Conservation (phyloP, 1,140 invertebrate species). For the Macrobrachium nipponense region DNA sequence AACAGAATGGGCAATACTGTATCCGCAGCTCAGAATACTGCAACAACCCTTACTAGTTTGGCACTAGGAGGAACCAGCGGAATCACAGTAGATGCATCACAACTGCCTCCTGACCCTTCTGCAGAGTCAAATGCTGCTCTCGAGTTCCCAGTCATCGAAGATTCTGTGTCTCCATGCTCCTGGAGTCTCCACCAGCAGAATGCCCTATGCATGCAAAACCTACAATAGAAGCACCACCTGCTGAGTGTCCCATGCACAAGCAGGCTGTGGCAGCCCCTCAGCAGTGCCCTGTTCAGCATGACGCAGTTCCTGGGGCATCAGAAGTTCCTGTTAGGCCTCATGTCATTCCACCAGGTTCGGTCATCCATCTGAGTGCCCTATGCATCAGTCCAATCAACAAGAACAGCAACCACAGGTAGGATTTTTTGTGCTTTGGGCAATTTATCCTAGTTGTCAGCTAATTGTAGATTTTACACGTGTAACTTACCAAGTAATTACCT, state of each 20-base stretch:
- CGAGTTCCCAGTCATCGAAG: too few species aligned
- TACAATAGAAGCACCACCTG: neutral
- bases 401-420: constrained; percentile 25
- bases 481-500: too few species aligned
- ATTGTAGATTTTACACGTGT: neutral
- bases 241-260: constrained; percentile 16
- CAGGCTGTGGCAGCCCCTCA: neutral
- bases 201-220: neutral
- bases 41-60: constrained; percentile 37
- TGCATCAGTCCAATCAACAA: constrained; percentile 45
- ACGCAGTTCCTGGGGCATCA: neutral
- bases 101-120: constrained; percentile 12
- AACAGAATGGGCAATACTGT: constrained; percentile 39
- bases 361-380: constrained; percentile 53
- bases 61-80: constrained; percentile 3
- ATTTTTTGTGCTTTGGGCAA: neutral
- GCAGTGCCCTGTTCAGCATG: constrained; percentile 45
- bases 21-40: constrained; percentile 46
- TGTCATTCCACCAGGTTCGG: neutral
- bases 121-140: neutral
- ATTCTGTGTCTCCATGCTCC: too few species aligned
- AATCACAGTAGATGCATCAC: neutral
- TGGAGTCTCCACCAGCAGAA: too few species aligned
- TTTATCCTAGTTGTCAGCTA: neutral
- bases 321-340: neutral